Evolutionary conservation across 2,888 invertebrate species (phyloP).

Genomic region (Aphidius colemani): DNA sequence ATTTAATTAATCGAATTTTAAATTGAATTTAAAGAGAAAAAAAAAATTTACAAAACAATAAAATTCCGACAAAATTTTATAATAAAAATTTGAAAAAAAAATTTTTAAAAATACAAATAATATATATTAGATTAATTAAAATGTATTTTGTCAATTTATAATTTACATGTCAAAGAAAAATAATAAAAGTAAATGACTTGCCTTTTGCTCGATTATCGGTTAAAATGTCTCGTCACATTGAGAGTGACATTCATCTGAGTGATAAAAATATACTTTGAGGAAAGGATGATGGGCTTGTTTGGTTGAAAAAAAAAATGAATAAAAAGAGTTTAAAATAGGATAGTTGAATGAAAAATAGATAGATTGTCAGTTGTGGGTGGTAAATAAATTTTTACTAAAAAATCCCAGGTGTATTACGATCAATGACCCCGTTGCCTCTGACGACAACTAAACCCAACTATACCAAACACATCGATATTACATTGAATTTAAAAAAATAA

Average conservation of each 20-base stretch:
- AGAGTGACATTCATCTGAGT: constrained; percentile 31
- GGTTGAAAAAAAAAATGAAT: background rate
- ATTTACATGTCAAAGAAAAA: too few species aligned
- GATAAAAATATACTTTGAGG: constrained; percentile 29
- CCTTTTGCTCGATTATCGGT: constrained; percentile 23
- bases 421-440: constrained; percentile 19
- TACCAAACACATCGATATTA: background rate
- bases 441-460: constrained; percentile 15
- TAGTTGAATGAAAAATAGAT: background rate
- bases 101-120: too few species aligned
- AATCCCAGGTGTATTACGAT: constrained; percentile 12
- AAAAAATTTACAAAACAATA: background rate
- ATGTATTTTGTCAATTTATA: background rate
- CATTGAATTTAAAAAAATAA: too few species aligned
- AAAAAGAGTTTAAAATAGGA: background rate
- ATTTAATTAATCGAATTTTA: too few species aligned
- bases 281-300: background rate
- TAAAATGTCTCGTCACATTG: constrained; percentile 17
- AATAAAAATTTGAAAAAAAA: constrained; percentile 8
- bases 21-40: background rate
- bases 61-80: background rate
- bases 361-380: constrained; percentile 15
- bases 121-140: too few species aligned
- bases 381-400: constrained; percentile 1
- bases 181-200: background rate